A percentile compares a stretch with the other conserved stretches of the same genome.
Evolutionary conservation across 2,797 vertebrate genomes (phyloP).

Genomic region (Okamejei kenojei): DNA sequence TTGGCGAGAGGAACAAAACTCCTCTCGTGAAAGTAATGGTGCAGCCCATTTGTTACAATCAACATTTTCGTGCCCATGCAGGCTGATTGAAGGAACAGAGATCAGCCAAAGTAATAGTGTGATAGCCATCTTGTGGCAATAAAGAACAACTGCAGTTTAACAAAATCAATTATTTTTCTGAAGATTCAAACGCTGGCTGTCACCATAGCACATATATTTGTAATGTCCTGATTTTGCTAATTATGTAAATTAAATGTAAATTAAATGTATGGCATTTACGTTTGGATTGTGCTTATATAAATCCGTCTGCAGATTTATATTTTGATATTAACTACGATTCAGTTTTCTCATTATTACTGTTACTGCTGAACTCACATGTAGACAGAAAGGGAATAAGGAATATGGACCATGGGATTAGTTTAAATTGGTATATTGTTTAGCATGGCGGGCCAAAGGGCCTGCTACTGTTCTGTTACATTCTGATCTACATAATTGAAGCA

Average conservation of each 20-base stretch:
- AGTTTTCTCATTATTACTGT: background rate
- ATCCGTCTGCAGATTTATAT: background rate
- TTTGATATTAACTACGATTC: background rate
- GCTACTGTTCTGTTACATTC: no score
- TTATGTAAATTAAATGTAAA: background rate
- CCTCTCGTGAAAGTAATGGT: background rate
- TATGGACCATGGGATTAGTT: no score
- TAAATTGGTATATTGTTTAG: no score
- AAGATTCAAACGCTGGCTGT: background rate
- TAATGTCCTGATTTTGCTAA: background rate
- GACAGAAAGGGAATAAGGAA: no score
- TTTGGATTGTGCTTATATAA: no score
- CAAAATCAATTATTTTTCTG: background rate
- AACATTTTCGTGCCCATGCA: background rate
- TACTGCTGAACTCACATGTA: background rate
- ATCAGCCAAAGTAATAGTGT: background rate
- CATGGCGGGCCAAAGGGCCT: no score
- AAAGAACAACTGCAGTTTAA: background rate
- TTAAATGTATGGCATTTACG: background rate
- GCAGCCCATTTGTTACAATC: background rate
- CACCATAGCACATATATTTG: background rate
- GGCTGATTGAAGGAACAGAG: background rate
- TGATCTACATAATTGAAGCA: no score
- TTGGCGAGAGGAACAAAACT: background rate
- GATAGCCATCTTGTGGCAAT: constrained; percentile 31